Conservation (phyloP, 2,888 invertebrate genomes). For the Teinopalpus imperialis region DNA sequence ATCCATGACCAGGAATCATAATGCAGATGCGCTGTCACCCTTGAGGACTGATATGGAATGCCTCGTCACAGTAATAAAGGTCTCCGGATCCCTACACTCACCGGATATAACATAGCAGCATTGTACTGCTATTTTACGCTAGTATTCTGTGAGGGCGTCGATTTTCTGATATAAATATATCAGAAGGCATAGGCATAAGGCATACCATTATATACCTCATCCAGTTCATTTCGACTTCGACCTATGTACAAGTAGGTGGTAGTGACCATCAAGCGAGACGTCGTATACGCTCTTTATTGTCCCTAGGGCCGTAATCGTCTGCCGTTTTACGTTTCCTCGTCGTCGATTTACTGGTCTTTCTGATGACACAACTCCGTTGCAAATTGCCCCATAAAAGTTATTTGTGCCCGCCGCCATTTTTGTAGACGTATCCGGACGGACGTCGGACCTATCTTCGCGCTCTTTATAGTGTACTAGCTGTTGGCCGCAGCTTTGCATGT, state of each 20-base stretch:
- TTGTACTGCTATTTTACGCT: too few relatives aligned
- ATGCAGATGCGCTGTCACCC: too few relatives aligned
- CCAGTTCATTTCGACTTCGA: conserved; percentile 9
- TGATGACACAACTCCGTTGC: conserved; percentile 69
- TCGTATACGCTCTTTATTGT: conserved; percentile 66
- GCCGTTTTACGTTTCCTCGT: conserved; percentile 58
- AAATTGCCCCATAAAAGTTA: conserved; percentile 73
- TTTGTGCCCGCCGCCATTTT: conserved; percentile 56
- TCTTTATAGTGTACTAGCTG: conserved; percentile 15
- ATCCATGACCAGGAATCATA: too few relatives aligned
- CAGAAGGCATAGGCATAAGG: too few relatives aligned
- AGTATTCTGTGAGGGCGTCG: too few relatives aligned
- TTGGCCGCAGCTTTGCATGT: too few relatives aligned
- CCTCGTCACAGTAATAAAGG: too few relatives aligned
- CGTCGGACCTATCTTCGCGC: conserved; percentile 18
- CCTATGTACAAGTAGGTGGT: conserved; percentile 1
- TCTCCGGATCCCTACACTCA: too few relatives aligned
- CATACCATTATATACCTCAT: too few relatives aligned
- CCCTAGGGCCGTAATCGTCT: conserved; percentile 50
- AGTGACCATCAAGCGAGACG: conserved; percentile 52
- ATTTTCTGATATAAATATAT: too few relatives aligned
- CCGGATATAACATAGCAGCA: too few relatives aligned
- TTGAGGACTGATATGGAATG: too few relatives aligned
- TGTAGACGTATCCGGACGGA: conserved; percentile 39
- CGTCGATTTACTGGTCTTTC: conserved; percentile 63